Conservation (phyloP, 2,888 invertebrate species). For the Vannuccia rotundouncinata region DNA sequence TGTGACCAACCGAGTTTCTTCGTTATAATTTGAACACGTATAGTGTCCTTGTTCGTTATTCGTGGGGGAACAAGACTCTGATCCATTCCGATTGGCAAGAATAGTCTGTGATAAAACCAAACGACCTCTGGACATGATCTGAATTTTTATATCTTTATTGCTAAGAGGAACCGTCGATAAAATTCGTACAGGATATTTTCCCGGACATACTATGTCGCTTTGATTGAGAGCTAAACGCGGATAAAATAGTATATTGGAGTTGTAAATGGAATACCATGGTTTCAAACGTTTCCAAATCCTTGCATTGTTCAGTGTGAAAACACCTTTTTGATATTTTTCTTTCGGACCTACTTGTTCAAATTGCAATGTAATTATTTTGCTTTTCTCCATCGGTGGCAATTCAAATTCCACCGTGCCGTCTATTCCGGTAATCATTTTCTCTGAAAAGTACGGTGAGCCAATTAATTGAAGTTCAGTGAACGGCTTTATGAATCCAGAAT, state of each 20-base stretch:
- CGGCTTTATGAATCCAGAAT: neutral
- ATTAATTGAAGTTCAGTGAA: neutral
- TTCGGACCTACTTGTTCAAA: neutral
- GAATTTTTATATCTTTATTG: neutral
- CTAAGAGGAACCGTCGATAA: neutral
- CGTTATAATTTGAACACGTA: neutral
- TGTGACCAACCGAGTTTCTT: neutral
- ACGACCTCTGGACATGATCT: conserved; percentile 9
- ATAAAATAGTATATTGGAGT: neutral
- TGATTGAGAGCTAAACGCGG: neutral
- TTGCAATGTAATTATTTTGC: neutral
- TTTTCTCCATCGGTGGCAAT: neutral
- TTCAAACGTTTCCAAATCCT: neutral
- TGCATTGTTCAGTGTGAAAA: neutral
- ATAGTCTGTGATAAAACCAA: neutral
- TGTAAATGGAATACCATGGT: neutral
- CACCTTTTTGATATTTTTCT: neutral
- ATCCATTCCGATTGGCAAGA: neutral
- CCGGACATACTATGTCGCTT: neutral
- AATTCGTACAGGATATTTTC: neutral
- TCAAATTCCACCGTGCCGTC: neutral
- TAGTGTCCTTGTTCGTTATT: neutral
- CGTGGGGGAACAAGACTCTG: neutral
- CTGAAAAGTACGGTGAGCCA: too few relatives aligned
- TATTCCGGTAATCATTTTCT: neutral